Base-by-base conservation (phyloP, 2,888 invertebrate genomes). In the Acanthoscelides obtectus region DNA sequence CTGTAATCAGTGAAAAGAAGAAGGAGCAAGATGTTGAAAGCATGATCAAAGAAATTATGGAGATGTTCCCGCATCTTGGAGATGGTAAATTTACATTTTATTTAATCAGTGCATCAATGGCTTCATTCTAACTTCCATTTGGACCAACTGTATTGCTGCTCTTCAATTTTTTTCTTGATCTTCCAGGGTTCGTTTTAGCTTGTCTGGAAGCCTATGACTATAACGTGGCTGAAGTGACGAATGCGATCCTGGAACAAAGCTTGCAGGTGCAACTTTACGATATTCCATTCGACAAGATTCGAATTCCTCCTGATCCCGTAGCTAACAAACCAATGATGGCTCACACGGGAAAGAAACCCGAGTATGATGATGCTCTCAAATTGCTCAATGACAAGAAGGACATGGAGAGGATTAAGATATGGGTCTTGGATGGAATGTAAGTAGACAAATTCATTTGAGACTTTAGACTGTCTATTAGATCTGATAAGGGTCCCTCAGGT, bases 211-310 rank as follows among this genome's bases (percentile, higher is more conserved):
- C 93, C 80, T 95, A 94, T 80, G 90, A 93, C 21, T 93, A 91
- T 83, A 89, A 92, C 78, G 87, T 91, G 0, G 93, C 92, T 77
- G 88, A 90, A 77, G 95, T 95, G 2, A 92, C 98, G 73, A 92
- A 95, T 82, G 93, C 94, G 68, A 87, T 97, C 73, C 85, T 98
- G 69, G 97, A 97, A 84, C 90, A 91, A 77, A 90, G 88, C 75
- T 84, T 93, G 25, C 91, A 92, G 0, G 82, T 87, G 0, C 80
- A 85, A 73, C 71, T 85, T 19, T 73, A 74, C 71, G 81, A 88
- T 45, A 81, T 85, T 71, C 80, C 84, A 5, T 79, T 80, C 22
- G 82, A 82, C 75, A 68, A 76, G 20, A 82, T 83, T 25, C 87
- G 90, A 74, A 90, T 93, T 76, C 92, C 92, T 0, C 88, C 89